Evolutionary conservation across 2,113 vertebrate species (phyloP).

Genomic region (Hippocampus abdominalis): DNA sequence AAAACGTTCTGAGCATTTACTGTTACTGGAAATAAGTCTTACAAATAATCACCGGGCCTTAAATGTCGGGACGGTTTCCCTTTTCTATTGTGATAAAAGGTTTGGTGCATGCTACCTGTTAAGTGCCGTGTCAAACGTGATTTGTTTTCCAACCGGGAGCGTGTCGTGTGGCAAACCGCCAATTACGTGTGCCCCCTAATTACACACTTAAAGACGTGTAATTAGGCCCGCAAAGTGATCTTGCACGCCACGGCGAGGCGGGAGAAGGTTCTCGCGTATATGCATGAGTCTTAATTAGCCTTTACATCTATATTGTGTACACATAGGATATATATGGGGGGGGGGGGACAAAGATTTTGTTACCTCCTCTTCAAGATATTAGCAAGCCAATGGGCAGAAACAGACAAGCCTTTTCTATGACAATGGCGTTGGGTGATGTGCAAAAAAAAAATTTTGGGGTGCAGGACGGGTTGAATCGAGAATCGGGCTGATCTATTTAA

Average conservation of each 20-base stretch:
- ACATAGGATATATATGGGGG: constrained; percentile 25
- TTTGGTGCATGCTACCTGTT: constrained; percentile 6
- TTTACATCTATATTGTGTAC: constrained; percentile 24
- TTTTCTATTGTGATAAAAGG: background rate
- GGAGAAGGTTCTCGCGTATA: constrained; percentile 36
- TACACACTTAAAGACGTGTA: constrained; percentile 65
- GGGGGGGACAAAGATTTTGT: constrained; percentile 19
- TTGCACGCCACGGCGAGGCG: constrained; percentile 32
- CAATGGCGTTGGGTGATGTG: background rate
- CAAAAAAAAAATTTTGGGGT: too few relatives aligned
- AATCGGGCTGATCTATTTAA: too few relatives aligned
- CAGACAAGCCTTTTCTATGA: background rate
- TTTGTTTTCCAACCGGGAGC: constrained; percentile 54
- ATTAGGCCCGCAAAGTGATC: constrained; percentile 61
- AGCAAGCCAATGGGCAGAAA: background rate
- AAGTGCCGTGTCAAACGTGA: constrained; percentile 49
- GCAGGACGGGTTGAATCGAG: too few relatives aligned
- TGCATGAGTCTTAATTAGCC: constrained; percentile 36
- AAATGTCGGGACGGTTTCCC: background rate
- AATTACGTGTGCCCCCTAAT: constrained; percentile 67
- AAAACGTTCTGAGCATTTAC: background rate
- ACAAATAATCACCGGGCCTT: background rate
- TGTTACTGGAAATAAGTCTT: background rate
- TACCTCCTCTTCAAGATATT: background rate
- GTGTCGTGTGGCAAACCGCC: constrained; percentile 56